Evolutionary conservation across 2,113 vertebrate genomes (phyloP).

Genomic region (Otus sunia): DNA sequence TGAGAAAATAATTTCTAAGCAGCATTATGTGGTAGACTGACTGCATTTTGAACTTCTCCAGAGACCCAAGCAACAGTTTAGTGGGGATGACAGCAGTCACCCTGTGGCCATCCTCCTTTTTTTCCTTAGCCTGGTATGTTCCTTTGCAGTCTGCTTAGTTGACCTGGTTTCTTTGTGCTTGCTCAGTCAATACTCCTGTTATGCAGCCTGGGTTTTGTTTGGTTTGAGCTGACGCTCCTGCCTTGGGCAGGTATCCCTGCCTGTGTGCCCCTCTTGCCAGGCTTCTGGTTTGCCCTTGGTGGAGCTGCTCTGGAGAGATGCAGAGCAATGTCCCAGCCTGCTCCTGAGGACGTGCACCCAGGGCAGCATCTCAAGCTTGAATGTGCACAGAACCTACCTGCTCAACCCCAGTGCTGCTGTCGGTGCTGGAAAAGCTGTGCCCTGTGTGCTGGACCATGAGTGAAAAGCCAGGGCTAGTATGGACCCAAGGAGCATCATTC

Average conservation of each 20-base stretch:
- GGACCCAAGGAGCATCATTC: neutral
- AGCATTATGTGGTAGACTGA: neutral
- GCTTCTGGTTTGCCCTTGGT: neutral
- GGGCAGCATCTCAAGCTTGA: neutral
- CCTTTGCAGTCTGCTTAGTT: neutral
- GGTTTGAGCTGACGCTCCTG: neutral
- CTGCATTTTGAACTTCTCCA: neutral
- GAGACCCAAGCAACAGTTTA: neutral
- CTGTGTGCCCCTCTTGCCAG: neutral
- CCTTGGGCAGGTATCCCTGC: neutral
- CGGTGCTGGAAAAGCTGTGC: neutral
- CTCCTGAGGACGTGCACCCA: rapidly evolving
- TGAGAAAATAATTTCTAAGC: neutral
- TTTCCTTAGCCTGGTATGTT: neutral
- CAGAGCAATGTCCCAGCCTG: neutral
- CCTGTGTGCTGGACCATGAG: neutral
- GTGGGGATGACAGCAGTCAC: neutral
- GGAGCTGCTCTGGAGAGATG: neutral
- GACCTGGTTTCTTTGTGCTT: slow-evolving; percentile 14
- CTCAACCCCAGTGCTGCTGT: neutral
- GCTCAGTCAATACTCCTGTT: neutral
- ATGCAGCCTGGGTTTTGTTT: neutral
- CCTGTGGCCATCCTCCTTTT: neutral
- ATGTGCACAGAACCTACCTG: neutral
- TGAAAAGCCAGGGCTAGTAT: neutral